Conservation (phyloP, 2,888 invertebrate genomes). For the Euphydryas editha region DNA sequence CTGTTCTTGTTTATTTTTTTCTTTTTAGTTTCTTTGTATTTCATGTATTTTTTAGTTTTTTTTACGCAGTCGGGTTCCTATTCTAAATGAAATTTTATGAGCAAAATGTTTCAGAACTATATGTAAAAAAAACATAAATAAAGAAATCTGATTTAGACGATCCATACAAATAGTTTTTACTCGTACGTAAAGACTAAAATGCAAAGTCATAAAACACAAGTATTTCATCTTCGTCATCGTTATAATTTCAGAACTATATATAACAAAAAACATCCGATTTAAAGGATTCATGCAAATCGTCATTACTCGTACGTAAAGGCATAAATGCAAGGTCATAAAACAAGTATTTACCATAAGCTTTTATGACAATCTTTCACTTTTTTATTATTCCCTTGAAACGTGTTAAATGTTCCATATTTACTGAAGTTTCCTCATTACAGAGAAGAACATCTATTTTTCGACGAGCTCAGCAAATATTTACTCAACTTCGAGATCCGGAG, state of each 20-base stretch:
- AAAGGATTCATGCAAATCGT: too few relatives aligned
- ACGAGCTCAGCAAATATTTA: conserved; percentile 46
- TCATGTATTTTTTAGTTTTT: not conserved
- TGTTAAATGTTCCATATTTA: conserved; percentile 50
- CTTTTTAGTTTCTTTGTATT: too few relatives aligned
- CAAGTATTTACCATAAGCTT: conserved; percentile 20
- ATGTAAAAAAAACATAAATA: not conserved
- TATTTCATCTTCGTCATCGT: too few relatives aligned
- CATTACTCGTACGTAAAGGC: not conserved
- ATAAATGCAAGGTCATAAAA: conserved; percentile 18
- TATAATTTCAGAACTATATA: not conserved
- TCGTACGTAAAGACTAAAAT: conserved; percentile 7
- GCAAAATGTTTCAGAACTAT: conserved; percentile 1
- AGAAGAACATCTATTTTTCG: conserved; percentile 46
- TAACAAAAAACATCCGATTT: too few relatives aligned
- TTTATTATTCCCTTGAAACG: conserved; percentile 45
- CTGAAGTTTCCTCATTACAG: conserved; percentile 56
- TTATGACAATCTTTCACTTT: conserved; percentile 31
- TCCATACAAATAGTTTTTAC: not conserved
- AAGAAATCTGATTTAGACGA: not conserved
- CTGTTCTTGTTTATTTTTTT: too few relatives aligned
- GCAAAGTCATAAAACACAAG: conserved; percentile 16
- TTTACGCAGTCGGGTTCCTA: not conserved
- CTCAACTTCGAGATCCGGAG: conserved; percentile 44
- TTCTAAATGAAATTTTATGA: not conserved